These are phyloP conservation scores for Phymatocera aterrima DNA, from an alignment of 2,888 invertebrate species.

Conservation along the genomic window DNA sequence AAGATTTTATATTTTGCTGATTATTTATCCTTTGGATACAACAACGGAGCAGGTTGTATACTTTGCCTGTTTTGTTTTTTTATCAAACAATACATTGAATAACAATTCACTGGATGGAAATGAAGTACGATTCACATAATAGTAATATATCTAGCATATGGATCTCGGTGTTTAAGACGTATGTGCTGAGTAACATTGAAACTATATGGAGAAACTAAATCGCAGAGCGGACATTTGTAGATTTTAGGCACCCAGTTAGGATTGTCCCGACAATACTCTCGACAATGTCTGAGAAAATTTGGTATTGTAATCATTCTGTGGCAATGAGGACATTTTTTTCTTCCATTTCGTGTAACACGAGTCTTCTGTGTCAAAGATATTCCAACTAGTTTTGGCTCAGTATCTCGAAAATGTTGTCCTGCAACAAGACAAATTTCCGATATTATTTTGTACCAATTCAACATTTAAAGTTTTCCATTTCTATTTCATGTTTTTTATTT, in stretches of 20 bases:
- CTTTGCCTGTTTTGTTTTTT: not conserved
- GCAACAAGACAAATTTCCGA: conserved; percentile 28
- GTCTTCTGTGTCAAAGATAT: not conserved
- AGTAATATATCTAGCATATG: conserved; percentile 10
- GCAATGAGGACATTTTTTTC: conserved; percentile 32
- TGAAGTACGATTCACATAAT: not conserved
- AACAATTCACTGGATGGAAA: not conserved
- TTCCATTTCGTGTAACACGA: conserved; percentile 19
- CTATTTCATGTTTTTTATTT: not conserved
- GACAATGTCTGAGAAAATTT: conserved; percentile 24
- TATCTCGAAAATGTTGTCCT: conserved; percentile 1
- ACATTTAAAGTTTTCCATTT: not conserved
- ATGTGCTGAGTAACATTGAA: conserved; percentile 24
- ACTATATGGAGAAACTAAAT: conserved; percentile 27
- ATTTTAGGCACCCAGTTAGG: conserved; percentile 4
- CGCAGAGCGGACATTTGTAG: conserved; percentile 28
- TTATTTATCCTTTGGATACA: too few relatives aligned
- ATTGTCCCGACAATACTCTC: conserved; percentile 27
- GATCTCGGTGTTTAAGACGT: conserved; percentile 15
- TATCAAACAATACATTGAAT: not conserved
- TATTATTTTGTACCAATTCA: not conserved
- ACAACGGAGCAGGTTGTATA: too few relatives aligned
- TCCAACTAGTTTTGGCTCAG: conserved; percentile 28
- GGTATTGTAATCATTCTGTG: conserved; percentile 20
- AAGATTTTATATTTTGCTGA: not conserved